Base-by-base conservation (phyloP, 2,888 invertebrate genomes). In the Abrostola tripartita region DNA sequence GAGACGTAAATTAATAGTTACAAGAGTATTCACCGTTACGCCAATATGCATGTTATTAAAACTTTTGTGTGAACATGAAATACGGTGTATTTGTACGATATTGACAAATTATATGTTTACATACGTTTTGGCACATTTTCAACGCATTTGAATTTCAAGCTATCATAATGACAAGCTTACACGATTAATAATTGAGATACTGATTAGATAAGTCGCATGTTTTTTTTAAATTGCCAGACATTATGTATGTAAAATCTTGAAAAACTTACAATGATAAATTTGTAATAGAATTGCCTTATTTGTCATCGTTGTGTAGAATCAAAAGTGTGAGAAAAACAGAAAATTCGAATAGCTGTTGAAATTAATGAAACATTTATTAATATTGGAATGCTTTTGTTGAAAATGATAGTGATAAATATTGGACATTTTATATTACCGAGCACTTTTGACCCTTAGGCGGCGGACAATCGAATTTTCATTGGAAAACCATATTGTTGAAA, bases 1-100 rank as follows among this genome's bases (percentile, higher is more conserved):
- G 68, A 68, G 74, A 69, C 76, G 47, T 70, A 61, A 81, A 79
- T 81, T 79, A 76, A 81, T 81, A 69, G 74, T 65, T 81, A 69
- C 74, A 76, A 52, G 61, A 59, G 51, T 53, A 52, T 59, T 52
- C 52, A 61, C 79, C 67, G 79, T 74, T 79, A 74, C 60, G 63
- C 47, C 64, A 66, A 69, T 78, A 74, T 70, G 51, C 66, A 66
- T 73, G 73, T 52, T 67, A 68, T 76, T 71, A 70, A 59, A 68
- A 47, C 56, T 61, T 75, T 77, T 79, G 70, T 72, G 76, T 76
- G 70, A 74, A 71, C 61, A 67, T 76, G 55, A 71, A 55, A 74
- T 57, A 79, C 52, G 73, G 67, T 66, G 58, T 71, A 68, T 61
- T 67, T 65, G 50, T 69, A 60, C 36, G 49, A 52, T 65, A 60